Evolutionary conservation across 2,113 vertebrate species (phyloP), one percentile per base, ranked within the genome.

Genomic region (Notothenia rossii): DNA sequence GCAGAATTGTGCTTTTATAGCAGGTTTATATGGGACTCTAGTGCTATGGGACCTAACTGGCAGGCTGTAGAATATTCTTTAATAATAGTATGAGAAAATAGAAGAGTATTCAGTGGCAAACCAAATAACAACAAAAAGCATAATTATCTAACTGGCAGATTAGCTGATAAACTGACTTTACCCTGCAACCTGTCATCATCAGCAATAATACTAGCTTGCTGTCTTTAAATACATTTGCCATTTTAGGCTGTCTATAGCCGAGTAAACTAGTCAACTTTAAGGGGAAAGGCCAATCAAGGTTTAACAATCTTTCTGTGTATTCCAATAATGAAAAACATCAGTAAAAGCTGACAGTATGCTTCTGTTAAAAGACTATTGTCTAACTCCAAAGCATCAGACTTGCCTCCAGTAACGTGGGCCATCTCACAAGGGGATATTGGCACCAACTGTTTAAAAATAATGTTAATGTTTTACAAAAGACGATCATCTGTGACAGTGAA

Each of bases 341-440:
- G 71, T 18, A n/a, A 60, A 53, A 67, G 54, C 77, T 84, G 77
- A 80, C 82, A 77, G 84, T 66, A 79, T 63, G 72, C 81, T 77
- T 77, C 76, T 62, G 69, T 85, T 78, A 81, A 43, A 85, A 48
- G 56, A 79, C 40, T 3, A 18, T n/a, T 29, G 67, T 65, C 36
- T 40, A 40, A 40, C 36, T 7, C 36, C 36, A 40, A 79, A 6
- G 7, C 66, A 15, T 29, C 20, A 40, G 54, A 36, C 49, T 4
- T 12, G 5, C 13, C 22, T 3, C 10, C n/a, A 1, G 60, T 8
- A 60, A 85, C 65, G 2, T 72, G 54, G 63, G 60, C 8, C 49
- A 53, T 62, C 64, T 69, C 54, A 11, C 50, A 40, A 9, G 72
- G 40, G 56, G 18, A 54, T 56, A 13, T 74, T 58, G 67, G 40